Base-by-base conservation (phyloP, 2,113 vertebrate genomes). In the Zapus hudsonius region DNA sequence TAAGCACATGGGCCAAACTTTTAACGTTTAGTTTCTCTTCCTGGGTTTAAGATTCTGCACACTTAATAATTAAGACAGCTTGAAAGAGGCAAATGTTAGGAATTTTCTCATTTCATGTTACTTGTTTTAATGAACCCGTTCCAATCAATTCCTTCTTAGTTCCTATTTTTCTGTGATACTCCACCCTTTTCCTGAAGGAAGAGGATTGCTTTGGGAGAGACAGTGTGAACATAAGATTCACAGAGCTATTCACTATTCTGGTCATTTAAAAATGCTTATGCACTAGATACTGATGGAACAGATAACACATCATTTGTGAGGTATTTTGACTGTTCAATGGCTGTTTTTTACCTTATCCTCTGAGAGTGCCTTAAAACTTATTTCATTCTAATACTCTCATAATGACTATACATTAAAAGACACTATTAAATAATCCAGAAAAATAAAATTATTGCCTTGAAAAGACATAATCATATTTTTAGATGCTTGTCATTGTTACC, bases 391-490 rank as follows among this genome's bases (percentile, higher is more conserved):
- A 17, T 2, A 3, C 61, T 69, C 63, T 91, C 31, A 84, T 61
- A 75, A 57, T 27, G 5, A 63, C 11, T 82, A 25, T 33, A 13
- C 40, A 44, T 61, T 40, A 80, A 74, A 55, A 25, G 22, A 3
- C 31, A 69, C 40, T 67, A 84, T 81, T 63, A 52, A 80, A 57
- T 73, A 84, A 86, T 7, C 1, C 11, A 73, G 40, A 33, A 70
- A 85, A 81, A 87, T 76, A 76, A 89, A 91, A 52, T 31, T 55
- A 61, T 40, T 83, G 11, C 57, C n/a, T 80, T 91, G 55, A 44
- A 87, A 91, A 76, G 82, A 74, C 23, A 52, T 57, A 47, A 40
- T 86, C 80, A 22, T 44, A 27, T 85, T 90, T 11, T 78, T 87
- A 75, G 73, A 74, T 89, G 57, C 47, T 89, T 69, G 25, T 84